Percentiles rank a stretch among this genome's conserved stretches.
Conservation (phyloP, 2,113 vertebrate genomes). For the Rhabdornis inornatus region DNA sequence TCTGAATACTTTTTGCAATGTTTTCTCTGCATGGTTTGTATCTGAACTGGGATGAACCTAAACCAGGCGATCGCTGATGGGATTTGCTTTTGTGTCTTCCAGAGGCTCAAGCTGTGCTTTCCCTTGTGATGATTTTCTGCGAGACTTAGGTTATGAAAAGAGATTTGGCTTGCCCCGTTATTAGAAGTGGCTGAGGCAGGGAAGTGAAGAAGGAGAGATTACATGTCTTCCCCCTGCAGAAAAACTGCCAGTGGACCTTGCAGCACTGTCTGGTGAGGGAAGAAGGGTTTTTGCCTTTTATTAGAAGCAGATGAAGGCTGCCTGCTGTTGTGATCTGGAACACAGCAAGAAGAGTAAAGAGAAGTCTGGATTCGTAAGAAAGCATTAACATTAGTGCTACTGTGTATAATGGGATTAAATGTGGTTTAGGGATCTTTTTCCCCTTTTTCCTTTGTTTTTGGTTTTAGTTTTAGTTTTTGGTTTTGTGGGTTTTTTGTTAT, state of each 20-base stretch:
- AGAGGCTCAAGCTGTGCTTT: neutral
- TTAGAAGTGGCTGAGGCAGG: neutral
- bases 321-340: neutral
- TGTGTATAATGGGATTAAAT: conserved; percentile 8
- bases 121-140: neutral
- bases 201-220: neutral
- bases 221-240: neutral
- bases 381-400: neutral
- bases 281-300: neutral
- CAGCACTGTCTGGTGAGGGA: neutral
- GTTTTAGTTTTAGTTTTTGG: neutral
- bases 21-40: neutral
- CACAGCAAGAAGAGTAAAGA: neutral
- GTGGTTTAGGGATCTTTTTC: neutral
- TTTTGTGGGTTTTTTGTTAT: too few species aligned
- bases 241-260: neutral
- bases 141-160: neutral
- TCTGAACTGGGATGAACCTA: neutral
- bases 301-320: neutral
- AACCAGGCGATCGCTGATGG: neutral
- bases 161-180: neutral
- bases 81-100: conserved; percentile 8
- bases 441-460: neutral
- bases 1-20: neutral
- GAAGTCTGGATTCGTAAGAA: neutral